phyloP scores from a whole-genome alignment of 2,888 invertebrate species.

The Siphonodentalium dalli region DNA sequence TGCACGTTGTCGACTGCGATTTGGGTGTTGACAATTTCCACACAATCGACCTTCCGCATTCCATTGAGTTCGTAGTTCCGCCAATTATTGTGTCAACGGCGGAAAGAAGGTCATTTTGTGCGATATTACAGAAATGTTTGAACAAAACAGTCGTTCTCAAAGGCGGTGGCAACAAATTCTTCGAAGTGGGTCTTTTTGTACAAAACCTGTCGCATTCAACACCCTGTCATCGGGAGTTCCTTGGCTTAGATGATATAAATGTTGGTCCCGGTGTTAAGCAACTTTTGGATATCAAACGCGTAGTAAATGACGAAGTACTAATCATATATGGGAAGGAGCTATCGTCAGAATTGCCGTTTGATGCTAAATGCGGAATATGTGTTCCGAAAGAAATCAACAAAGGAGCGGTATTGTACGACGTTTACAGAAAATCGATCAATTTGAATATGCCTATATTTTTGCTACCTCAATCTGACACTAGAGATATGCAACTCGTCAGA shows the following conservation, averaged over 20 bases:
- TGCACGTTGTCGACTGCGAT: constrained; percentile 35
- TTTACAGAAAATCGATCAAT: constrained; percentile 33
- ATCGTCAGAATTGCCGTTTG: constrained; percentile 34
- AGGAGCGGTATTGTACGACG: constrained; percentile 44
- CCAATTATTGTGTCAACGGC: constrained; percentile 33
- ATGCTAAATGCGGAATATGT: constrained; percentile 35
- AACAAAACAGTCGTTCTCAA: constrained; percentile 9
- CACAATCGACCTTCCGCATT: constrained; percentile 35
- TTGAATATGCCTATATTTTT: constrained; percentile 36
- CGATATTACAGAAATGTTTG: constrained; percentile 36
- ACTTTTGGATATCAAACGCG: constrained; percentile 35
- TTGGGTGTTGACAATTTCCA: constrained; percentile 19
- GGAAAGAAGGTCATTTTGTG: constrained; percentile 26
- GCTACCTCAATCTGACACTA: constrained; percentile 31
- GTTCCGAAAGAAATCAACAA: constrained; percentile 34
- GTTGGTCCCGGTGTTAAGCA: constrained; percentile 33
- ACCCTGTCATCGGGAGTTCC: constrained; percentile 22
- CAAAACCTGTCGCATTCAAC: constrained; percentile 22
- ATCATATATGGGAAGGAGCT: constrained; percentile 41
- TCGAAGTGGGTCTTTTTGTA: constrained; percentile 32
- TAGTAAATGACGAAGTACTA: constrained; percentile 33
- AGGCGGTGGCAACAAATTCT: constrained; percentile 17
- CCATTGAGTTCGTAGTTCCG: constrained; percentile 38
- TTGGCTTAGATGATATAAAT: constrained; percentile 34
- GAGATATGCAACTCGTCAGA: constrained; percentile 31